Percentiles rank a stretch among this genome's conserved stretches.
phyloP scores from a whole-genome alignment of 1,140 invertebrate species.

The Aporrectodea caliginosa region DNA sequence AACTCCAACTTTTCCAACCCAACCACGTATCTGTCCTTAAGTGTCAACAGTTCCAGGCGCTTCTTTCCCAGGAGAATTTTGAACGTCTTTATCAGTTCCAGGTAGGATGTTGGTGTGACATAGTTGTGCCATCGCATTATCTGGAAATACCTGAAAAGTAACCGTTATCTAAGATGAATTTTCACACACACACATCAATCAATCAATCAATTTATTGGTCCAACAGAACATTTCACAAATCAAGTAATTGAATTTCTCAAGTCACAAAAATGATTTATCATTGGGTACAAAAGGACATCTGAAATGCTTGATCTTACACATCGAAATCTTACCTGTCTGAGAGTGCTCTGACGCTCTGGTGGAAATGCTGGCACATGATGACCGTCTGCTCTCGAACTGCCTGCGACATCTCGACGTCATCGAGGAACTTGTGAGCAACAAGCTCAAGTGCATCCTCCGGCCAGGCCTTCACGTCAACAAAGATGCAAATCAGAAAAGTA shows the following conservation, averaged over 20 bases:
- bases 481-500: not conserved
- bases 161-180: slow-evolving; percentile 21
- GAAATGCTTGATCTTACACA: no score
- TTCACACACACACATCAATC: no score
- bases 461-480: slow-evolving; percentile 44
- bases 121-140: slow-evolving; percentile 50
- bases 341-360: slow-evolving; percentile 48
- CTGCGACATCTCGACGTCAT: slow-evolving; percentile 54
- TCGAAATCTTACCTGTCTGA: slow-evolving; percentile 47
- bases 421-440: slow-evolving; percentile 54
- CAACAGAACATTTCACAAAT: no score
- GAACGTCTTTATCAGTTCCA: slow-evolving; percentile 56
- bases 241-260: no score
- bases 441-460: slow-evolving; percentile 55
- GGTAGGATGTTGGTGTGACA: slow-evolving; percentile 55
- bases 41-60: slow-evolving; percentile 66
- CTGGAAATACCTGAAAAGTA: slow-evolving; percentile 53
- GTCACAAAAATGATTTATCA: no score
- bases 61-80: slow-evolving; percentile 53
- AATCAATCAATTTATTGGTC: no score
- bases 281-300: no score
- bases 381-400: slow-evolving; percentile 48
- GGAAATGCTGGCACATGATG: slow-evolving; percentile 55
- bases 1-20: slow-evolving; percentile 55
- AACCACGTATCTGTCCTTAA: slow-evolving; percentile 65